Evolutionary conservation across 2,888 invertebrate species (phyloP).

Genomic region (Pogonocherus hispidulus): DNA sequence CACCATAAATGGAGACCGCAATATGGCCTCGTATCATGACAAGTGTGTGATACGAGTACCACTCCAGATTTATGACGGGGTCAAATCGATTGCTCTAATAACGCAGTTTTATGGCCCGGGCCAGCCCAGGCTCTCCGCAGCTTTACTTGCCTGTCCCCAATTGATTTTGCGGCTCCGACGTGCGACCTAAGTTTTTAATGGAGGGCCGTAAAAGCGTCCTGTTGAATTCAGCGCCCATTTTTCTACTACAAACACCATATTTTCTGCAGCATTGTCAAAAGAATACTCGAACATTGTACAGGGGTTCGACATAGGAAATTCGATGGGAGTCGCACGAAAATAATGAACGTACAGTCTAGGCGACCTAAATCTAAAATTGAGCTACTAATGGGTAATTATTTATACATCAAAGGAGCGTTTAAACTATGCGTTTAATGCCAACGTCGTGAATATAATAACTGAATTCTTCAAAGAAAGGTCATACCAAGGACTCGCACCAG

Average conservation of each 20-base stretch:
- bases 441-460: too few relatives aligned
- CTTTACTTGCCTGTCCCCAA: constrained; percentile 20
- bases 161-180: constrained; percentile 24
- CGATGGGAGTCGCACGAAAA: too few relatives aligned
- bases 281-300: too few relatives aligned
- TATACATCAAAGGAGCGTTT: too few relatives aligned
- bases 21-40: constrained; percentile 33
- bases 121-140: constrained; percentile 10
- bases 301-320: too few relatives aligned
- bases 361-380: too few relatives aligned
- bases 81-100: constrained; percentile 40
- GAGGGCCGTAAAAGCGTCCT: constrained; percentile 15
- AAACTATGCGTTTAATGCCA: too few relatives aligned
- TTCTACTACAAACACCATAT: not conserved
- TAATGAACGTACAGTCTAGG: too few relatives aligned
- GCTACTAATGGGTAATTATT: too few relatives aligned
- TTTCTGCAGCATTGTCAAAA: too few relatives aligned
- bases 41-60: constrained; percentile 32
- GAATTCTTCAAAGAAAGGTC: too few relatives aligned
- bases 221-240: not conserved
- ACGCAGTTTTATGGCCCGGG: constrained; percentile 28
- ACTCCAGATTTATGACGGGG: constrained; percentile 35
- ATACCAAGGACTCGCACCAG: too few relatives aligned
- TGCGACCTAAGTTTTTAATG: constrained; percentile 29
- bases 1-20: constrained; percentile 20